Evolutionary conservation across 2,797 vertebrate genomes (phyloP).

Genomic region (Brachyrhaphis roseni): DNA sequence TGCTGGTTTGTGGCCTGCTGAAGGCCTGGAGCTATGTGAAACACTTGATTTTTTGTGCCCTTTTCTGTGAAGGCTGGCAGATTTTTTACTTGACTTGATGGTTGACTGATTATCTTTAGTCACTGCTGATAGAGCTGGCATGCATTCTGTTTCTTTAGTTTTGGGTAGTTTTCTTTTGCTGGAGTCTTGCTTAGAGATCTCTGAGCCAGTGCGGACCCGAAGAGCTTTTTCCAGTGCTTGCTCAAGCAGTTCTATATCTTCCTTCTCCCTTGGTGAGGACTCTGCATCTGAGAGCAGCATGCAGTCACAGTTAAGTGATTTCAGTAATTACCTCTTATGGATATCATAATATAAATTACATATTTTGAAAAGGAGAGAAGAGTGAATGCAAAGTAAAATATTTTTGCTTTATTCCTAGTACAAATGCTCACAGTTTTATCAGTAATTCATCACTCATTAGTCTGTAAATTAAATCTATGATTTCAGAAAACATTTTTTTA

Average conservation of each 20-base stretch:
- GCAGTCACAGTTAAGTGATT: background rate
- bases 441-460: background rate
- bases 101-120: constrained; percentile 24
- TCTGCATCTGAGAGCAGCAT: constrained; percentile 44
- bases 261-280: constrained; percentile 56
- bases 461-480: background rate
- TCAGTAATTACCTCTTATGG: background rate
- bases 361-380: background rate
- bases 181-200: constrained; percentile 33
- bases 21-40: constrained; percentile 14
- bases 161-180: constrained; percentile 22
- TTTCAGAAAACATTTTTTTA: background rate
- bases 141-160: constrained; percentile 25
- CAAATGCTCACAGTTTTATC: background rate
- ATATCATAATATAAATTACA: background rate
- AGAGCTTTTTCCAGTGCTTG: constrained; percentile 77
- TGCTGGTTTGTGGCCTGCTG: background rate
- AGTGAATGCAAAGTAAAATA: background rate
- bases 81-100: constrained; percentile 34
- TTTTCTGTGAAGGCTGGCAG: constrained; percentile 33
- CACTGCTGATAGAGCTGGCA: constrained; percentile 13
- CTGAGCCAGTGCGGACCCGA: constrained; percentile 63
- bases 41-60: constrained; percentile 11
- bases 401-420: background rate
- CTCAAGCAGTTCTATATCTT: constrained; percentile 80